Base-by-base conservation (phyloP, 37 sponge, comb jelly and placozoan genomes). In the Beroe ovata region DNA sequence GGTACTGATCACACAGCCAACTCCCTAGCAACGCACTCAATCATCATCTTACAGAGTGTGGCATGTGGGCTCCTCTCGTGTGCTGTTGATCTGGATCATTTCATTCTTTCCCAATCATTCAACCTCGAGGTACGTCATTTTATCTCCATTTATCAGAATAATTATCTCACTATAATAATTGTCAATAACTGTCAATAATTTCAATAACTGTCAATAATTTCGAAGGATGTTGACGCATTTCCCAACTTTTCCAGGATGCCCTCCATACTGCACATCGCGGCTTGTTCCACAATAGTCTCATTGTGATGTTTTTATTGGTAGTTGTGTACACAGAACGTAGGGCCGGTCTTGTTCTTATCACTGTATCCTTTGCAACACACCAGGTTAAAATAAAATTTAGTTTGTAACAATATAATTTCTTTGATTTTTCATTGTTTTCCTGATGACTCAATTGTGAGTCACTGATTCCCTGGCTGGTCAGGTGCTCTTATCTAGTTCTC, bases 11-110 rank as follows among this genome's bases (percentile, higher is more conserved):
- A 6, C 6, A 11, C 6, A 6, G 6, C 54, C 11, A 38, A 42
- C 25, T 30, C 36, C 23, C 54, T 77, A 40, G 84, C 84, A 41
- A 77, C 35, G 14, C 84, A 77, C 84, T 32, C 84, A 0, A 21
- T 77, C 8, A 30, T 77, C 33, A 77, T 77, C 23, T 54, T 77
- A 23, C 54, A 77, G 84, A 77, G 84, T 40, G 54, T 77, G 1
- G 54, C 28, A 28, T 77, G 84, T 77, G 84, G 84, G 1, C 23
- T 77, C 3, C 0, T 77, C 22, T 39, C 47, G 8, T 77, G 84
- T 77, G 54, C 54, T 36, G 54, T 77, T 37, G 84, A 77, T 42
- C 4, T 77, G 11, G 84, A 77, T 40, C 84, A 77, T 42, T 77
- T 77, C 47, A 23, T 77, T 0, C 54, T 54, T 77, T 42, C 84